A percentile compares a stretch with the other conserved stretches of the same genome.
These are phyloP conservation scores for Morpho helenor DNA, from an alignment of 2,888 invertebrate genomes.

Conservation along the genomic window DNA sequence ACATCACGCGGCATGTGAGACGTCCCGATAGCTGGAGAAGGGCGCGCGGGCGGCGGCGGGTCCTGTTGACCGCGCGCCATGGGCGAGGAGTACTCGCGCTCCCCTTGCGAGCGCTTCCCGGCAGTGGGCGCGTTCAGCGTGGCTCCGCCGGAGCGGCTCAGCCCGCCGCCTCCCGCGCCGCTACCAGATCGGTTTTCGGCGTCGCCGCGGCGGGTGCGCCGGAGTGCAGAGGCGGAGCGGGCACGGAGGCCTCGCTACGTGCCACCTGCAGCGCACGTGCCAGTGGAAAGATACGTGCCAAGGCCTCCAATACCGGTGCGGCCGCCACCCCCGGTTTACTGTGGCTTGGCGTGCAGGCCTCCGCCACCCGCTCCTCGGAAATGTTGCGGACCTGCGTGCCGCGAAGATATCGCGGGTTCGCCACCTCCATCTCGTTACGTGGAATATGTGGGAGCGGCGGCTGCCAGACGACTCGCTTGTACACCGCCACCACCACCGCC, in stretches of 20 bases:
- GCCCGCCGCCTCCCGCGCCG: slow-evolving; percentile 82
- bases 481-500: slow-evolving; percentile 74
- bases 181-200: slow-evolving; percentile 78
- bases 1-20: slow-evolving; percentile 71
- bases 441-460: slow-evolving; percentile 83
- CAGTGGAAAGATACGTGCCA: slow-evolving; percentile 85
- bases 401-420: slow-evolving; percentile 64
- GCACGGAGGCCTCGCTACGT: slow-evolving; percentile 81
- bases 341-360: slow-evolving; percentile 71
- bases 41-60: slow-evolving; percentile 75
- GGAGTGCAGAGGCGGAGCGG: slow-evolving; percentile 83
- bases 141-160: slow-evolving; percentile 82
- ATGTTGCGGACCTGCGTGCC: slow-evolving; percentile 70
- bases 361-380: slow-evolving; percentile 61
- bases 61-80: slow-evolving; percentile 74
- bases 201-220: slow-evolving; percentile 80
- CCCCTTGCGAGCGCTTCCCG: slow-evolving; percentile 77
- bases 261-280: slow-evolving; percentile 84
- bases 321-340: slow-evolving; percentile 76
- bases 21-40: slow-evolving; percentile 54
- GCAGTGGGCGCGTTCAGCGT: slow-evolving; percentile 79
- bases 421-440: slow-evolving; percentile 74
- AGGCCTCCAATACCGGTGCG: slow-evolving; percentile 74
- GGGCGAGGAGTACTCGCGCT: slow-evolving; percentile 76
- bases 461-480: slow-evolving; percentile 78